A percentile compares a stretch with the other conserved stretches of the same genome.
Evolutionary conservation across 2,888 invertebrate species (phyloP).

Genomic region (Archips xylosteana): DNA sequence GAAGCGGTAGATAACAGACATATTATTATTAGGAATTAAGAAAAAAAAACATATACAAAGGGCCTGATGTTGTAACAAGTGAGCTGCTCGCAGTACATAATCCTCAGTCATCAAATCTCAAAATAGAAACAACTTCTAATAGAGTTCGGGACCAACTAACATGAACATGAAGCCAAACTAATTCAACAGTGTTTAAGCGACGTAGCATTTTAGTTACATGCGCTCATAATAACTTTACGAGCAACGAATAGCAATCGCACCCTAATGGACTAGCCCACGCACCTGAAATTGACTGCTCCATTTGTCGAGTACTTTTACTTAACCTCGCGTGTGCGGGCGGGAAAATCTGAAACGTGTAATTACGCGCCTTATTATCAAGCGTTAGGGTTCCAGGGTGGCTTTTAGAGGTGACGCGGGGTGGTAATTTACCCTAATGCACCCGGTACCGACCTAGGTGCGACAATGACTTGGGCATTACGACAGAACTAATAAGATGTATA

Average conservation of each 20-base stretch:
- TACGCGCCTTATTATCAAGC: background rate
- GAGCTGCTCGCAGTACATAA: background rate
- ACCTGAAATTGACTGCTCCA: background rate
- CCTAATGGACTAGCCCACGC: slow-evolving; percentile 11
- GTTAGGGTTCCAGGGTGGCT: background rate
- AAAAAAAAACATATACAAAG: no score
- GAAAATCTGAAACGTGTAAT: background rate
- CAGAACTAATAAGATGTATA: background rate
- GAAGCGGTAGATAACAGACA: no score
- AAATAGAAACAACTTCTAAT: background rate
- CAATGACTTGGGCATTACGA: background rate
- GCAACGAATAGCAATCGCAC: background rate
- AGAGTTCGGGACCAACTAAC: background rate
- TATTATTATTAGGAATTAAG: no score
- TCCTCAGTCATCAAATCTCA: background rate
- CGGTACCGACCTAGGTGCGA: background rate
- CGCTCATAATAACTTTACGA: slow-evolving; percentile 6
- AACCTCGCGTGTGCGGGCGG: background rate
- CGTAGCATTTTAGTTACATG: background rate
- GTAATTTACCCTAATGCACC: slow-evolving; percentile 1
- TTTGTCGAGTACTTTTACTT: slow-evolving; percentile 16
- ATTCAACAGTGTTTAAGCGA: background rate
- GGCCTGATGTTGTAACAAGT: background rate
- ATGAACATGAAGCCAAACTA: slow-evolving; percentile 6
- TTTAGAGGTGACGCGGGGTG: background rate